These are phyloP conservation scores for Pandemis cinnamomeana DNA, from an alignment of 2,888 invertebrate species.

Conservation along the genomic window DNA sequence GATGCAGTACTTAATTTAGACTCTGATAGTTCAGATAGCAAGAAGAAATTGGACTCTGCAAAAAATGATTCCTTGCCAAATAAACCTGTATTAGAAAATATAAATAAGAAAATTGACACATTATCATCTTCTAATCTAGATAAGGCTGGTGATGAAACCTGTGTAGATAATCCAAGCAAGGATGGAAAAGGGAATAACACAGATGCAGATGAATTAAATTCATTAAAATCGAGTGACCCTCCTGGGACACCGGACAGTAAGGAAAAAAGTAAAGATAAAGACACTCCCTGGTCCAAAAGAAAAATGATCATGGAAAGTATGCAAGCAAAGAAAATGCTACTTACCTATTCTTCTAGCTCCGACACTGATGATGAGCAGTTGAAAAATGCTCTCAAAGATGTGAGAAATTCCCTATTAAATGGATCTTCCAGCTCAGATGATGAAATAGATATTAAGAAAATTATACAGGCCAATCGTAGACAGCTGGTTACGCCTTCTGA, in stretches of 20 bases:
- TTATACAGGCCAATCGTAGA: slow-evolving; percentile 31
- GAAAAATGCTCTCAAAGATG: slow-evolving; percentile 56
- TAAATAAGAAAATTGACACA: not conserved
- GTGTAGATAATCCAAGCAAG: slow-evolving; percentile 34
- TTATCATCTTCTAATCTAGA: not conserved
- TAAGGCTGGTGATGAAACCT: slow-evolving; percentile 30
- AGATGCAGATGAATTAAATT: slow-evolving; percentile 1
- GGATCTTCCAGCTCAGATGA: slow-evolving; percentile 53
- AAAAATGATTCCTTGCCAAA: not conserved
- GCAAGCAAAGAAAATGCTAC: slow-evolving; percentile 68
- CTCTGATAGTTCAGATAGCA: not conserved
- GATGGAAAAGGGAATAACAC: slow-evolving; percentile 17
- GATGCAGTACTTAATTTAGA: not conserved
- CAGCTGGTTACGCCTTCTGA: slow-evolving; percentile 49
- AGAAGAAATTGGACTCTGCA: not conserved
- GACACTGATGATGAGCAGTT: slow-evolving; percentile 70
- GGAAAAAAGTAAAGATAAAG: slow-evolving; percentile 48
- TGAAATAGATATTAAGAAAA: slow-evolving; percentile 45
- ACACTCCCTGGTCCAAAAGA: slow-evolving; percentile 55
- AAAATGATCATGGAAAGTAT: slow-evolving; percentile 67
- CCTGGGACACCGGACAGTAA: slow-evolving; percentile 43
- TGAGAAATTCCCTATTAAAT: slow-evolving; percentile 60
- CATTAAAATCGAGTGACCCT: not conserved
- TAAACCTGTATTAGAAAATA: not conserved
- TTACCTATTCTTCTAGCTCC: slow-evolving; percentile 70